A percentile compares a stretch with the other conserved stretches of the same genome.
These are phyloP conservation scores for Porites lutea DNA, from an alignment of 64 coral and sea anemone species.

Conservation along the genomic window DNA sequence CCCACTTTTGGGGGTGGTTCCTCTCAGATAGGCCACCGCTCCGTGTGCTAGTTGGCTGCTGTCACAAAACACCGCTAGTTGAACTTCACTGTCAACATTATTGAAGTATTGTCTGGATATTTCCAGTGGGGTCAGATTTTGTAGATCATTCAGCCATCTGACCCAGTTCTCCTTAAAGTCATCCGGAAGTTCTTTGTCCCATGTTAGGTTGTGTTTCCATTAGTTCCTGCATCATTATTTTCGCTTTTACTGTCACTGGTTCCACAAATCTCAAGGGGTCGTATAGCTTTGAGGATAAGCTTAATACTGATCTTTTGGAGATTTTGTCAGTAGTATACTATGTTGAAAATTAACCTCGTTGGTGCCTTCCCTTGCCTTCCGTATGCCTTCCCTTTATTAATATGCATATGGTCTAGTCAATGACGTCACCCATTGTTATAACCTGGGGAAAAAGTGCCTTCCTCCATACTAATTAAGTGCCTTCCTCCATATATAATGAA, in stretches of 20 bases:
- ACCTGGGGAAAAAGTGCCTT: no score
- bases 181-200: conserved; percentile 37
- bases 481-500: no score
- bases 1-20: conserved; percentile 27
- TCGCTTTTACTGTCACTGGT: conserved; percentile 38
- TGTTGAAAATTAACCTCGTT: no score
- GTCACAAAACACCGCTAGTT: conserved; percentile 72
- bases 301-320: conserved; percentile 47
- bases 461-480: no score
- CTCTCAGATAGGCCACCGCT: conserved; percentile 49
- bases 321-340: no score
- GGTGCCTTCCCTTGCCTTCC: no score
- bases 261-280: conserved; percentile 12
- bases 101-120: conserved; percentile 54
- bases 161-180: conserved; percentile 43
- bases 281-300: no score
- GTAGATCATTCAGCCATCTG: conserved; percentile 66
- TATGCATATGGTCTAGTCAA: no score
- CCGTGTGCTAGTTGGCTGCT: conserved; percentile 48
- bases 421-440: no score
- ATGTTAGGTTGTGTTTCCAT: conserved; percentile 40
- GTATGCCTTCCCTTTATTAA: no score
- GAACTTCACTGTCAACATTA: background rate
- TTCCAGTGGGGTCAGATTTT: conserved; percentile 21
- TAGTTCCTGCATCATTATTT: conserved; percentile 48